Evolutionary conservation across 2,797 vertebrate species (phyloP), one percentile per base, ranked within the genome.

Genomic region (Diceros bicornis): DNA sequence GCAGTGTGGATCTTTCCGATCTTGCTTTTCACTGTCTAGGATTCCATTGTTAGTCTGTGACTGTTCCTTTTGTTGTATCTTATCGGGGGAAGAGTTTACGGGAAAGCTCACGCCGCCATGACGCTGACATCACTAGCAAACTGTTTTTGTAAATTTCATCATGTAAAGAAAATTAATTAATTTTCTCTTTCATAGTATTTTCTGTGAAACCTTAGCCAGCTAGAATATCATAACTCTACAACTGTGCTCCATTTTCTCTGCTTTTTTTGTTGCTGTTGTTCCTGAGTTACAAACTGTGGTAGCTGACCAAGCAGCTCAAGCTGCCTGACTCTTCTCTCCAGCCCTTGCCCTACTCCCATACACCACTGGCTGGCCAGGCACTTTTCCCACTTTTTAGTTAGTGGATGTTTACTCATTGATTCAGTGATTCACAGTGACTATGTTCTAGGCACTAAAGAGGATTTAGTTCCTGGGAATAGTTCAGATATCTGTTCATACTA

Each of bases 321-420:
- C 2, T 21, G 10, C 37, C 16, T 29, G 4, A n/a, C 3, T 41
- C 44, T 77, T 37, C 6, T 47, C 29, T 21, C 29, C 0, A 55
- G 1, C 18, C 7, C 20, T 11, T 55, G 23, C 5, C 23, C 23
- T 17, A 3, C 2, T 11, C 16, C 14, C 61, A 6, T 1, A 0
- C 16, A 64, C 20, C 21, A 9, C 25, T 37, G 57, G 4, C 8
- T 12, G n/a, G 14, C 50, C 25, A 21, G 57, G 5, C 17, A 7
- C 20, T 14, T 27, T 82, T 2, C 50, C 25, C 37, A 20, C 2
- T 6, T 32, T 44, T 92, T 55, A 7, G 17, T 11, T 37, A 47
- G 3, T 52, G 82, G 29, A 0, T 37, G 34, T 32, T 32, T 44
- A 50, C 12, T 78, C 23, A 37, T 50, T 29, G 47, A n/a, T n/a